A percentile compares a stretch with the other conserved stretches of the same genome.
phyloP scores from a whole-genome alignment of 2,113 vertebrate genomes.

The Scatophagus argus region DNA sequence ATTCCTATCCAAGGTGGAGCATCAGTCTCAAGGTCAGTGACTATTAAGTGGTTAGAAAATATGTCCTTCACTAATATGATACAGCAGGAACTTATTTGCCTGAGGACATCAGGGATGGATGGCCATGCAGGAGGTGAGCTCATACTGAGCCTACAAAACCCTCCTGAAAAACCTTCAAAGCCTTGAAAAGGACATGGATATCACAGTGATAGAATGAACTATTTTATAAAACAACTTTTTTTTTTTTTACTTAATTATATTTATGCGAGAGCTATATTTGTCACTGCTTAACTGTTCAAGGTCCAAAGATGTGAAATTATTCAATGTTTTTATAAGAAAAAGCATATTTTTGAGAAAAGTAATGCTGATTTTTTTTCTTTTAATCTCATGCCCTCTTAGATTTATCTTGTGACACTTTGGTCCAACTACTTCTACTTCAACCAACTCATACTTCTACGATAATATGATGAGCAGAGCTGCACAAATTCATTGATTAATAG shows the following conservation, averaged over 20 bases:
- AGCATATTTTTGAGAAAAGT: too few relatives aligned
- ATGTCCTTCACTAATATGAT: constrained; percentile 51
- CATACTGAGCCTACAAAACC: background rate
- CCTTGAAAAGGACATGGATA: background rate
- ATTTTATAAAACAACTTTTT: too few relatives aligned
- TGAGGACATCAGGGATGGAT: constrained; percentile 39
- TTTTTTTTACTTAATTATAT: too few relatives aligned
- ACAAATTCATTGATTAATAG: background rate
- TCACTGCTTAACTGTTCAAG: too few relatives aligned
- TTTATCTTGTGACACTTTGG: too few relatives aligned
- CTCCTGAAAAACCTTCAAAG: background rate
- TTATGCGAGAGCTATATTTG: too few relatives aligned
- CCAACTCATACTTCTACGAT: background rate
- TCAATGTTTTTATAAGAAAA: too few relatives aligned
- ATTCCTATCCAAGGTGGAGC: constrained; percentile 35
- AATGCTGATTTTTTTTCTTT: too few relatives aligned
- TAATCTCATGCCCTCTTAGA: too few relatives aligned
- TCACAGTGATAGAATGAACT: background rate
- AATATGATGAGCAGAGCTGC: background rate
- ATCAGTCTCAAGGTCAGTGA: constrained; percentile 66
- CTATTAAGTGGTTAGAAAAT: constrained; percentile 67
- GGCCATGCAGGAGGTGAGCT: constrained; percentile 3
- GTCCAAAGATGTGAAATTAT: too few relatives aligned
- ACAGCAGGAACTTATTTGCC: constrained; percentile 47
- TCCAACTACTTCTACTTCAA: too few relatives aligned